These are phyloP conservation scores for Drosophila melanosoma DNA, from an alignment of 2,888 invertebrate genomes.

Conservation along the genomic window DNA sequence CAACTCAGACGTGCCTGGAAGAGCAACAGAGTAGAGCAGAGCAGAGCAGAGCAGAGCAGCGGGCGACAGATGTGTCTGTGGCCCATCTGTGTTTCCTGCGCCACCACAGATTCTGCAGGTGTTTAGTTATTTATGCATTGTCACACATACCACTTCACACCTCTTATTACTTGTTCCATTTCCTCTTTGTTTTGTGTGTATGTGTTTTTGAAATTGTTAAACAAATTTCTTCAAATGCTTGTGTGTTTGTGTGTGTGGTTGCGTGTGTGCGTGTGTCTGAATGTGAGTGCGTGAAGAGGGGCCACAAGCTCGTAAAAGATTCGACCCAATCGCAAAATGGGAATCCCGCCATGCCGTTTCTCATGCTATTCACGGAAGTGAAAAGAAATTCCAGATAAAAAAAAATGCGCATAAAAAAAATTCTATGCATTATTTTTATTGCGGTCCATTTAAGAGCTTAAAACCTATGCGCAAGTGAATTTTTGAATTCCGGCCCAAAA, in stretches of 20 bases:
- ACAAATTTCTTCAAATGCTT: conserved; percentile 53
- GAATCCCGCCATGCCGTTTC: conserved; percentile 45
- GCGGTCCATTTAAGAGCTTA: conserved; percentile 30
- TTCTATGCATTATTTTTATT: conserved; percentile 57
- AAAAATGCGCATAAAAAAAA: conserved; percentile 55
- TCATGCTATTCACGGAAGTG: conserved; percentile 27
- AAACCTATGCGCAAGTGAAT: conserved; percentile 24
- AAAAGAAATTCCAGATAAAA: conserved; percentile 45
- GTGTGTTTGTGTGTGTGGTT: conserved; percentile 11
- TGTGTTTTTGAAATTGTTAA: conserved; percentile 29
- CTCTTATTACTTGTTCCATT: conserved; percentile 49
- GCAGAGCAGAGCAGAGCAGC: conserved; percentile 14
- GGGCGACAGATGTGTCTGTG: conserved; percentile 23
- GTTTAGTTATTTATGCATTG: conserved; percentile 80
- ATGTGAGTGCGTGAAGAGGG: conserved; percentile 16
- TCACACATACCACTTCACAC: conserved; percentile 65
- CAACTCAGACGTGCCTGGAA: conserved; percentile 62
- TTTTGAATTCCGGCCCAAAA: conserved; percentile 2
- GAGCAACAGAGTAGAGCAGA: conserved; percentile 11
- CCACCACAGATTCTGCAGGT: conserved; percentile 66
- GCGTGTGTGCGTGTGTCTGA: background rate
- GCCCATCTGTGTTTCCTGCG: background rate
- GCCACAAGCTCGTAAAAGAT: conserved; percentile 57
- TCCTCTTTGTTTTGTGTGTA: conserved; percentile 13
- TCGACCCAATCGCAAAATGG: conserved; percentile 51